Evolutionary conservation across 2,113 vertebrate species (phyloP), one percentile per base, ranked within the genome.

Genomic region (Serinus canaria): DNA sequence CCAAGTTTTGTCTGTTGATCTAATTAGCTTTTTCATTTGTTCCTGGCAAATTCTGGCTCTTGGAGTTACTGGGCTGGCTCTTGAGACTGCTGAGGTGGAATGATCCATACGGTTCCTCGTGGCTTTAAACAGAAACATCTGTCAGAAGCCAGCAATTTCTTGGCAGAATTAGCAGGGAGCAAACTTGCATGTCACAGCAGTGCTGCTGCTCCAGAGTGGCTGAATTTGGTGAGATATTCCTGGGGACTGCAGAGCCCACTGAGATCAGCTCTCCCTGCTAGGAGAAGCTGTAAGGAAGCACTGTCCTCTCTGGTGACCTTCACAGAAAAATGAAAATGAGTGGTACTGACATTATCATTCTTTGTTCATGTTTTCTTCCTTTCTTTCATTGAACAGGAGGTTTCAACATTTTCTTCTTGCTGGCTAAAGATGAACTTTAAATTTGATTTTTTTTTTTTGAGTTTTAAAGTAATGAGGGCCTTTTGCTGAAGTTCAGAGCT

Each of bases 41-140:
- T 95, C 77, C 44, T 92, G 94, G 96, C 85, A 93, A 86, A 86
- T 93, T 86, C 93, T 96, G 89, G 23, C 83, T 93, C 95, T 90
- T 75, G 64, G 69, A 83, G 64, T 96, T 89, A 62, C 88, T 89
- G 59, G 72, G 85, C 64, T 95, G 83, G 74, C 95, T 96, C 93
- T 46, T 33, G 94, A 89, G 94, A 72, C 88, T 60, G 79, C n/a
- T 52, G 90, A 86, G 73, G 94, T 95, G 66, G 94, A 95, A 93
- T 70, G 83, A 95, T 92, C 90, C 94, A 67, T 76, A n/a, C 8
- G 3, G 73, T 89, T 96, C 83, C 94, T 91, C 28, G 89, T 90
- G 90, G 69, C 86, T 94, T 95, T 96, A 83, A 96, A 76, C 92
- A 97, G 96, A 95, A 97, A 96, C 97, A 97, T 96, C 96, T 97